Percentiles rank a stretch among this genome's conserved stretches.
Evolutionary conservation across 2,797 vertebrate species (phyloP).

Genomic region (Coranthus polyacanthus): DNA sequence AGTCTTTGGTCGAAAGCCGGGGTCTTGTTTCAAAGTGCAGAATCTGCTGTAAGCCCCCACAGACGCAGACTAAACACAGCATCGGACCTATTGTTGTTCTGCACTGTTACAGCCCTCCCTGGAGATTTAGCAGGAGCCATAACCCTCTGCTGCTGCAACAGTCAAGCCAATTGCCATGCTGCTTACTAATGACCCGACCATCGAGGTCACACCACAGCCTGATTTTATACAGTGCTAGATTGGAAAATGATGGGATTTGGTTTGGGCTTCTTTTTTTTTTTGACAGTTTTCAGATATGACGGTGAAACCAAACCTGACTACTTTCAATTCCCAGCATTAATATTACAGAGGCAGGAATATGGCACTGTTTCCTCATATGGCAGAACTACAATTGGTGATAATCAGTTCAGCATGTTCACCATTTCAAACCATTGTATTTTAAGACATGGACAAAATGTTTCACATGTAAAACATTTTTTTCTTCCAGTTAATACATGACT

Average conservation of each 20-base stretch:
- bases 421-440: slow-evolving; percentile 65
- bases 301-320: slow-evolving; percentile 42
- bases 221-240: slow-evolving; percentile 35
- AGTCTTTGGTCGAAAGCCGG: slow-evolving; percentile 70
- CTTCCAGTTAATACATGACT: slow-evolving; percentile 72
- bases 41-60: slow-evolving; percentile 84
- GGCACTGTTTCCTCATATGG: slow-evolving; percentile 36
- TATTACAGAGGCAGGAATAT: slow-evolving; percentile 34
- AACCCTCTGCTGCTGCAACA: slow-evolving; percentile 47
- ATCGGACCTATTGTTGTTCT: slow-evolving; percentile 81
- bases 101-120: slow-evolving; percentile 71
- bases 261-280: slow-evolving; percentile 23
- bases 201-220: slow-evolving; percentile 62
- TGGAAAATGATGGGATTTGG: slow-evolving; percentile 59
- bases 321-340: slow-evolving; percentile 45
- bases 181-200: slow-evolving; percentile 55
- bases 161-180: slow-evolving; percentile 62
- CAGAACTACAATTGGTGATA: slow-evolving; percentile 53
- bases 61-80: slow-evolving; percentile 89
- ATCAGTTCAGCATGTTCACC: slow-evolving; percentile 72
- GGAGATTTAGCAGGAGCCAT: slow-evolving; percentile 71
- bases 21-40: slow-evolving; percentile 80
- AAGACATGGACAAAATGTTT: slow-evolving; percentile 58
- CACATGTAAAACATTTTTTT: slow-evolving; percentile 48
- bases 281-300: slow-evolving; percentile 54